Percentiles rank a stretch among this genome's conserved stretches.
phyloP scores from a whole-genome alignment of 1,140 invertebrate species.

The Zaprionus ornatus region DNA sequence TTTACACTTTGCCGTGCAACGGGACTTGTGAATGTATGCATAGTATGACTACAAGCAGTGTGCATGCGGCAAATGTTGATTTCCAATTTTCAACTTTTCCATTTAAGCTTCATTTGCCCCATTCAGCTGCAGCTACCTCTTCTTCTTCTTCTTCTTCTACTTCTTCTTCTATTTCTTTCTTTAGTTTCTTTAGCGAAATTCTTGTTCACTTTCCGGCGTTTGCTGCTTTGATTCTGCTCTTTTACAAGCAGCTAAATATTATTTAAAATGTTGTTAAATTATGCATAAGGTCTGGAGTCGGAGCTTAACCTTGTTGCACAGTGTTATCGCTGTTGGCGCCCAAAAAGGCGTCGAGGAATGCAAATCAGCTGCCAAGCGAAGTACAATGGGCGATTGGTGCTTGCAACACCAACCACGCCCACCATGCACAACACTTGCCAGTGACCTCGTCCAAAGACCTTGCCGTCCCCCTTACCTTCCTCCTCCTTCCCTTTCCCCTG shows the following conservation, averaged over 20 bases:
- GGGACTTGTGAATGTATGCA: background rate
- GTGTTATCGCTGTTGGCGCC: background rate
- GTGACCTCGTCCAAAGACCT: slow-evolving; percentile 37
- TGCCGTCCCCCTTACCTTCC: background rate
- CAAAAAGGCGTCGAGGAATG: slow-evolving; percentile 34
- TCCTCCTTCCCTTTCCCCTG: background rate
- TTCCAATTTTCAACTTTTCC: background rate
- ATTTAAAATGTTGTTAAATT: background rate
- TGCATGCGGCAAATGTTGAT: background rate
- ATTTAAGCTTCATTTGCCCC: background rate
- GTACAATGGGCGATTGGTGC: slow-evolving; percentile 1
- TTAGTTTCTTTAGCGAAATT: background rate
- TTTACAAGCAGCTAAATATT: background rate
- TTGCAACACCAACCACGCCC: slow-evolving; percentile 34
- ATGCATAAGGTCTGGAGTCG: background rate
- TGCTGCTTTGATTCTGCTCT: background rate
- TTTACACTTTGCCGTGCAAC: background rate
- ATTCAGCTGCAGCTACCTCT: background rate
- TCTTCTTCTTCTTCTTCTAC: too few relatives aligned
- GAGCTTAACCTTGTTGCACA: background rate
- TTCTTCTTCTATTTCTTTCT: background rate
- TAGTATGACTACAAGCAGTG: background rate
- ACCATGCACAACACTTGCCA: background rate
- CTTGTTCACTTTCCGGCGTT: background rate
- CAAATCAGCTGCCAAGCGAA: slow-evolving; percentile 33